Percentiles rank a stretch among this genome's conserved stretches.
Evolutionary conservation across 2,797 vertebrate genomes (phyloP).

Genomic region (Sebastiscus tertius): DNA sequence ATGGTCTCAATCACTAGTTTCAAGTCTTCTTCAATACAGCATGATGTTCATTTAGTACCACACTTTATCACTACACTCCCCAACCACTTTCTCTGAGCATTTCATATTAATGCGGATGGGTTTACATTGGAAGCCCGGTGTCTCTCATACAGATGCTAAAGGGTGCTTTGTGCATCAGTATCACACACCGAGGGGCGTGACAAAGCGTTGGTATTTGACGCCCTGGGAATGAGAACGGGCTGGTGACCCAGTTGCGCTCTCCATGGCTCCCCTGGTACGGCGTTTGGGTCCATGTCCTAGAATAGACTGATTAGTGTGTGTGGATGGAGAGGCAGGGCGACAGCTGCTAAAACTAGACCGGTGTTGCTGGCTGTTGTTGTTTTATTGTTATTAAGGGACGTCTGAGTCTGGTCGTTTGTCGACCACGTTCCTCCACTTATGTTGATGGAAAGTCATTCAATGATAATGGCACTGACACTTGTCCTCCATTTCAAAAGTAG

Average conservation of each 20-base stretch:
- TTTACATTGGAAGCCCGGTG: too few species aligned
- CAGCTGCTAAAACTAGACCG: neutral
- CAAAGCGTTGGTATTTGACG: neutral
- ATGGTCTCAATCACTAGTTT: too few species aligned
- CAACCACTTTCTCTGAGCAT: too few species aligned
- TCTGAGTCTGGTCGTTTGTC: neutral
- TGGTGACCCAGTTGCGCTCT: slow-evolving; percentile 25
- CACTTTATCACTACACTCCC: too few species aligned
- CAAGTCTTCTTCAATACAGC: too few species aligned
- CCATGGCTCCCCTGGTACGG: neutral
- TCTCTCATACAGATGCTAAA: neutral
- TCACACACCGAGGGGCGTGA: neutral
- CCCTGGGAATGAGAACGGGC: neutral
- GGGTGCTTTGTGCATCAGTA: neutral
- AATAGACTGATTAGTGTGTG: slow-evolving; percentile 19
- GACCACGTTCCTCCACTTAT: neutral
- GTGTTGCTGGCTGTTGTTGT: neutral
- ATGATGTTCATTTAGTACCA: too few species aligned
- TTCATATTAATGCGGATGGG: too few species aligned
- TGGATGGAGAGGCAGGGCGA: neutral
- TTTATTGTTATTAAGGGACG: neutral
- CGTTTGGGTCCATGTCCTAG: slow-evolving; percentile 1
- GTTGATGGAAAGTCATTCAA: slow-evolving; percentile 1
- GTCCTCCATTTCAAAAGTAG: neutral
- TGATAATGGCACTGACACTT: neutral